Evolutionary conservation across 2,888 invertebrate species (phyloP).

Genomic region (Microctonus aethiopoides): DNA sequence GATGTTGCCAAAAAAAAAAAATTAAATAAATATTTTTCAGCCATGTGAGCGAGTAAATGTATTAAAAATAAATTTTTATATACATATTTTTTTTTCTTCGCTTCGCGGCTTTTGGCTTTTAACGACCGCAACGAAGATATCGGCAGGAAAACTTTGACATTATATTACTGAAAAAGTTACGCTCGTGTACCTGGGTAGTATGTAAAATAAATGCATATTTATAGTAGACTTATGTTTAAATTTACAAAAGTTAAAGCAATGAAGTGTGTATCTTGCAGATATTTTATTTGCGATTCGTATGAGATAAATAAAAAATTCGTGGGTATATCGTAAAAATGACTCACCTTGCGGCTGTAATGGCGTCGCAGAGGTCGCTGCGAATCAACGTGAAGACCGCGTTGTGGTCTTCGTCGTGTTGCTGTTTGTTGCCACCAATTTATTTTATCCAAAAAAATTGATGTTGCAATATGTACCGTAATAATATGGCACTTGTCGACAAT

Average conservation of each 20-base stretch:
- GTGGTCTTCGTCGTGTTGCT: constrained; percentile 42
- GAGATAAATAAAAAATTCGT: not conserved
- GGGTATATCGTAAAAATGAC: constrained; percentile 40
- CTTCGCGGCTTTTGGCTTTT: not conserved
- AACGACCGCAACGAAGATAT: not conserved
- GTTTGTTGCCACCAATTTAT: not conserved
- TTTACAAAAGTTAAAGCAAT: not conserved
- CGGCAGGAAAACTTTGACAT: constrained; percentile 2
- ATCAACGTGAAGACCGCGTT: constrained; percentile 45
- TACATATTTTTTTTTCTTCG: not conserved
- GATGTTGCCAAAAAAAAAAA: too few relatives aligned
- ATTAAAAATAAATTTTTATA: not conserved
- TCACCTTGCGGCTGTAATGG: constrained; percentile 65
- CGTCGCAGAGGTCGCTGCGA: constrained; percentile 58
- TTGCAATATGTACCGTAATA: constrained; percentile 1
- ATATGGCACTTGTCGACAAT: constrained; percentile 12
- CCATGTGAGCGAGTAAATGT: not conserved
- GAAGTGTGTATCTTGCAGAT: not conserved
- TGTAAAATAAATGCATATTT: not conserved
- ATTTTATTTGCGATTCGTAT: not conserved
- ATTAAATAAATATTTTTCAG: too few relatives aligned
- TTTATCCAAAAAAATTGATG: not conserved
- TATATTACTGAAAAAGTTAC: constrained; percentile 20
- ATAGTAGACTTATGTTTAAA: not conserved
- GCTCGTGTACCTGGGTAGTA: constrained; percentile 10